These are phyloP conservation scores for Lithobius niger DNA, from an alignment of 1,140 invertebrate genomes.

Conservation along the genomic window DNA sequence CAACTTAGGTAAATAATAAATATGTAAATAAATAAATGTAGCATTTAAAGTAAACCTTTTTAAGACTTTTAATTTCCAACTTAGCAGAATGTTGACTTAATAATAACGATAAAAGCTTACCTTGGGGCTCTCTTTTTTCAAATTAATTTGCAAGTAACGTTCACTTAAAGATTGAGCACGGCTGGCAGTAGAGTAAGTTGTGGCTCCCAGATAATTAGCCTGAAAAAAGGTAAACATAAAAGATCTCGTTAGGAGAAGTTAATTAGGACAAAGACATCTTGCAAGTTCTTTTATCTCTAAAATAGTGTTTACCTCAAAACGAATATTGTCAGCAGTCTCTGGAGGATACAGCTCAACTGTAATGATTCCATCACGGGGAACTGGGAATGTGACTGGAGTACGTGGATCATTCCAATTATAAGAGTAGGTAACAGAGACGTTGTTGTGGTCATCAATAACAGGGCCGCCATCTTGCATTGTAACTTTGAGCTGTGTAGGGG, in stretches of 20 bases:
- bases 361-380: constrained; percentile 53
- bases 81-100: background rate
- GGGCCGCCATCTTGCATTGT: constrained; percentile 59
- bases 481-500: constrained; percentile 44
- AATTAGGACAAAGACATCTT: no score
- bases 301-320: constrained; percentile 5
- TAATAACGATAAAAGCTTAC: constrained; percentile 6
- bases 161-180: constrained; percentile 55
- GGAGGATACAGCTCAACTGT: constrained; percentile 55
- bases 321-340: constrained; percentile 9
- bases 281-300: background rate
- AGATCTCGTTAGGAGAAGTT: no score
- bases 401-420: constrained; percentile 22
- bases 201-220: constrained; percentile 53
- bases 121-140: constrained; percentile 51
- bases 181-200: constrained; percentile 63
- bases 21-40: background rate
- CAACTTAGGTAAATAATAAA: no score
- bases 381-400: constrained; percentile 32
- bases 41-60: no score
- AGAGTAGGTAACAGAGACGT: constrained; percentile 48
- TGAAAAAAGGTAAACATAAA: constrained; percentile 25
- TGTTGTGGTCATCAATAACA: constrained; percentile 44
- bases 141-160: constrained; percentile 55
- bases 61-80: no score